Conservation (phyloP, 2,888 invertebrate species). For the Drosophila rubida region DNA sequence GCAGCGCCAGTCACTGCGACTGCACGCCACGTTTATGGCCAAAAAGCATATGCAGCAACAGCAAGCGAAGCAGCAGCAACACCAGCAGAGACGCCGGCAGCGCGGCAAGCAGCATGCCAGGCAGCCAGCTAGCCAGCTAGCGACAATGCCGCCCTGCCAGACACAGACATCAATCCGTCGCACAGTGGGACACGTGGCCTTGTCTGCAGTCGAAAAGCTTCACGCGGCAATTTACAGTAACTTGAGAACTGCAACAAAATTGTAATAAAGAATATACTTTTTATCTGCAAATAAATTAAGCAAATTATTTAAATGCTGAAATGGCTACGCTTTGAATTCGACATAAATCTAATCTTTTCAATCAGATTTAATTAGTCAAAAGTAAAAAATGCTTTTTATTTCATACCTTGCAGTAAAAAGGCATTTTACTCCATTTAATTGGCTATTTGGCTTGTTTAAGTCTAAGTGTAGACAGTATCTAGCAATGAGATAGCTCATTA, state of each 20-base stretch:
- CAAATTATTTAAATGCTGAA: too few species aligned
- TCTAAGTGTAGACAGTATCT: conserved; percentile 1
- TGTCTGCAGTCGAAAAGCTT: conserved; percentile 11
- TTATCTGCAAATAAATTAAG: too few species aligned
- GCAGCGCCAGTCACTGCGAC: conserved; percentile 42
- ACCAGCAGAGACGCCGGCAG: conserved; percentile 38
- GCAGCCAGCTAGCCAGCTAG: conserved; percentile 34
- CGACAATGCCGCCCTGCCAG: conserved; percentile 58
- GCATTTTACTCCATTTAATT: neutral
- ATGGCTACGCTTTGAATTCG: too few species aligned
- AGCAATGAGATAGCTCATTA: neutral
- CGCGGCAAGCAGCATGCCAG: conserved; percentile 34
- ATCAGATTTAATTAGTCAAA: neutral
- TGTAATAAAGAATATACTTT: too few species aligned
- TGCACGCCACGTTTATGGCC: conserved; percentile 63
- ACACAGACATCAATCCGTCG: conserved; percentile 62
- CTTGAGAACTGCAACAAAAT: too few species aligned
- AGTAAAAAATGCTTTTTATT: neutral
- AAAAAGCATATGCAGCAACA: conserved; percentile 65
- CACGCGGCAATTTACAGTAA: neutral
- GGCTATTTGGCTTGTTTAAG: neutral
- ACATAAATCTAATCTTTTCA: neutral
- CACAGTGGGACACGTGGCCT: conserved; percentile 41
- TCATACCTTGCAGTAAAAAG: too few species aligned
- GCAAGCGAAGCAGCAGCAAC: conserved; percentile 19